Evolutionary conservation across 1,140 invertebrate species (phyloP).

Genomic region (Cyclargus thomasi): DNA sequence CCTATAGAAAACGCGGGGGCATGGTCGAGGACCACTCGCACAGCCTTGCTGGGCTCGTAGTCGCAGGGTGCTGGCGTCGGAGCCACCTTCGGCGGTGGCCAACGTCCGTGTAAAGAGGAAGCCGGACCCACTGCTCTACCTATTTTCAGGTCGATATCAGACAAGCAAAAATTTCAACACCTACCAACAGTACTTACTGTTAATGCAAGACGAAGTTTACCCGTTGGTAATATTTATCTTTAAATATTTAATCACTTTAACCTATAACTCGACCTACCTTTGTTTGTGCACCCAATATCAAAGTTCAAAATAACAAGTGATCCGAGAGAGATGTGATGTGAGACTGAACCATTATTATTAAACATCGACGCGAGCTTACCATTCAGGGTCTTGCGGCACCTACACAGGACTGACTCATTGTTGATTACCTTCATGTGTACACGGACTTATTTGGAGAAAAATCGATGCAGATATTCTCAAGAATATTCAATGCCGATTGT

Average conservation of each 20-base stretch:
- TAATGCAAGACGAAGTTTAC: no score
- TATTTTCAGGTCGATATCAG: conserved; percentile 29
- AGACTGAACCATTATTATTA: conserved; percentile 41
- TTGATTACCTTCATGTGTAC: conserved; percentile 62
- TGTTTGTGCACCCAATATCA: conserved; percentile 11
- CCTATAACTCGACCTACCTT: background rate
- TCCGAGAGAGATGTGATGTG: conserved; percentile 36
- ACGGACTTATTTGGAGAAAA: conserved; percentile 67
- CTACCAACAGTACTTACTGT: background rate
- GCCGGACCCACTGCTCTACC: conserved; percentile 79
- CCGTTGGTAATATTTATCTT: no score
- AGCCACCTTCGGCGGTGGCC: conserved; percentile 82
- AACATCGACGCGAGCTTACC: conserved; percentile 28
- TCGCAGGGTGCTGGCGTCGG: conserved; percentile 89
- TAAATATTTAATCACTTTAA: background rate
- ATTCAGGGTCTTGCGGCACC: conserved; percentile 51
- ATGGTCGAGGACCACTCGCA: conserved; percentile 79
- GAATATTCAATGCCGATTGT: conserved; percentile 45
- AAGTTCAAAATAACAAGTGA: conserved; percentile 24
- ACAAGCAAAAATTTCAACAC: background rate
- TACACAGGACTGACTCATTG: conserved; percentile 56
- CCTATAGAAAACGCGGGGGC: conserved; percentile 83
- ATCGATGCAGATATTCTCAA: conserved; percentile 42
- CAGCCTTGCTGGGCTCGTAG: conserved; percentile 86
- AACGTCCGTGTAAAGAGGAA: conserved; percentile 84